Base-by-base conservation (phyloP, 2,888 invertebrate species). In the Villa cingulata region DNA sequence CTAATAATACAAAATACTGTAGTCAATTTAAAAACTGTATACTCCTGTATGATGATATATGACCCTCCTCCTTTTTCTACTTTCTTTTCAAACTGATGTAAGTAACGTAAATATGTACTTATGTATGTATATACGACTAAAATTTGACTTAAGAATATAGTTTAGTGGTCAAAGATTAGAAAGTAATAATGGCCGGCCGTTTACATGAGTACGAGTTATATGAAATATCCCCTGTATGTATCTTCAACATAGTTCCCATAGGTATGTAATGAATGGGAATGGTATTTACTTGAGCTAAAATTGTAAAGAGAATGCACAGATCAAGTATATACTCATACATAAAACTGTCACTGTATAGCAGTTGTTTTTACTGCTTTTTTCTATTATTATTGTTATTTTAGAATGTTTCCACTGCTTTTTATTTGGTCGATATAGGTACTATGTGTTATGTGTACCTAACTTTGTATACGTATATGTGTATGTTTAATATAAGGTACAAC, bases 161-260 rank as follows among this genome's bases (percentile, higher is more conserved):
- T 49, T 50, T 54, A 55, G 53, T 55, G 55, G 54, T 49, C 49
- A 36, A 53, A 56, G 56, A 56, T 56, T 56, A 56, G 56, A 55
- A 55, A 55, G 53, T 54, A 56, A 56, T 23, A 53, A 55, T 56
- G 55, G 55, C 51, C 48, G 51, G 47, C 50, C 27, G 19, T n/a
- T n/a, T n/a, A n/a, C n/a, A n/a, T n/a, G n/a, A n/a, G n/a, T n/a
- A n/a, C n/a, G n/a, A n/a, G n/a, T n/a, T n/a, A n/a, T n/a, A 45
- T 48, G 45, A 38, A 42, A 45, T 49, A 50, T 52, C 50, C 49
- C 54, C 53, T 50, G 41, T 41, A 32, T 32, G 36, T 36, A 41
- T 41, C n/a, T n/a, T n/a, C n/a, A n/a, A 41, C 37, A 42, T 19
- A 36, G 43, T 43, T 43, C 48, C 48, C 48, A 43, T 40, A 16